Evolutionary conservation across 2,888 invertebrate genomes (phyloP).

Genomic region (Slavum lentiscoides): DNA sequence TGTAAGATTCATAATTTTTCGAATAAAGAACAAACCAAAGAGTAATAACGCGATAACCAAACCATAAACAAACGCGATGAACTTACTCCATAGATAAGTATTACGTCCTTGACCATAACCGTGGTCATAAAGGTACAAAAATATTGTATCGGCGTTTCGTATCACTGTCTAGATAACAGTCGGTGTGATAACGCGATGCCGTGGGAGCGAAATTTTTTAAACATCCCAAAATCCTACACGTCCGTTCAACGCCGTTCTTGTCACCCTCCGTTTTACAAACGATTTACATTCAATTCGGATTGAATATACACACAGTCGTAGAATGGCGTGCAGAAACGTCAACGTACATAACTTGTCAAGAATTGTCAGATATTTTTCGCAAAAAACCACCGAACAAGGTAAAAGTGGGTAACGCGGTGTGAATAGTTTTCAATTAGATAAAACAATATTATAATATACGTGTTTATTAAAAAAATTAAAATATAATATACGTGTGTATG

Average conservation of each 20-base stretch:
- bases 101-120: too few relatives aligned
- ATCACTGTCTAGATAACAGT: not conserved
- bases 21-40: too few relatives aligned
- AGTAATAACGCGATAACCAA: too few relatives aligned
- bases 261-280: not conserved
- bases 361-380: slow-evolving; percentile 39
- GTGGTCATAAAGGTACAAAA: too few relatives aligned
- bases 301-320: not conserved
- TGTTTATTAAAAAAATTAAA: too few relatives aligned
- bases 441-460: not conserved
- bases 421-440: not conserved
- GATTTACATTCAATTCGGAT: not conserved
- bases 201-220: slow-evolving; percentile 3
- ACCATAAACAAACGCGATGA: too few relatives aligned
- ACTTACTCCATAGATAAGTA: too few relatives aligned
- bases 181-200: slow-evolving; percentile 11
- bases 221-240: not conserved
- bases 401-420: not conserved
- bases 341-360: slow-evolving; percentile 25
- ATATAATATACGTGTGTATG: not conserved
- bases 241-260: not conserved
- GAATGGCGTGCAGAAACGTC: slow-evolving; percentile 36
- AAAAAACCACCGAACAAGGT: slow-evolving; percentile 38
- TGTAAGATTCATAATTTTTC: too few relatives aligned
- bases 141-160: too few relatives aligned